A percentile compares a stretch with the other conserved stretches of the same genome.
Conservation (phyloP, 2,797 vertebrate species). For the Euthynnus affinis region DNA sequence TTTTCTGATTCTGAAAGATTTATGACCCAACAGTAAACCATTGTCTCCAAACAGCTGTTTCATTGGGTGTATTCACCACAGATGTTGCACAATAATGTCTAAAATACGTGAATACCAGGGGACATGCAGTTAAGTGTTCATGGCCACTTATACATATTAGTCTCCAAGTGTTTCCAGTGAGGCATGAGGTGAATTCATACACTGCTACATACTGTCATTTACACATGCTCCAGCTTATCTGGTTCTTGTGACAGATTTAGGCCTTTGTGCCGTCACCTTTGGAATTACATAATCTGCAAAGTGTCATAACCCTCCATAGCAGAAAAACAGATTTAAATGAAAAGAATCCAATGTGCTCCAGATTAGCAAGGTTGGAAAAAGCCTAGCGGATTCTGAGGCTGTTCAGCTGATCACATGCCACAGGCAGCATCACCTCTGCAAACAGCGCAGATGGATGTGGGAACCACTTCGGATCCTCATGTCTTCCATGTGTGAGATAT, state of each 20-base stretch:
- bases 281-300: conserved; percentile 76
- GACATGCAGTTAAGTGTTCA: not conserved
- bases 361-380: conserved; percentile 65
- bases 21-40: conserved; percentile 45
- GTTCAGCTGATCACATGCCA: conserved; percentile 71
- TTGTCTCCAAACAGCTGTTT: conserved; percentile 34
- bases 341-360: conserved; percentile 78
- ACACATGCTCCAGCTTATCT: conserved; percentile 77
- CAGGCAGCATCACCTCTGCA: conserved; percentile 64
- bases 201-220: conserved; percentile 32
- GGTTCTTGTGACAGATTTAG: conserved; percentile 77
- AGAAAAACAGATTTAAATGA: conserved; percentile 78
- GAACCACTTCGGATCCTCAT: conserved; percentile 45
- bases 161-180: conserved; percentile 20
- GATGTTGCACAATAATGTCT: conserved; percentile 6
- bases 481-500: conserved; percentile 47
- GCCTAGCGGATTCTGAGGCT: conserved; percentile 63
- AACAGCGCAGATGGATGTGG: conserved; percentile 47
- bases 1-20: conserved; percentile 52
- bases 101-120: not conserved
- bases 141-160: conserved; percentile 3
- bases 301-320: conserved; percentile 68
- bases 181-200: conserved; percentile 50
- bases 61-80: conserved; percentile 20
- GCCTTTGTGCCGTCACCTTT: conserved; percentile 74